These are phyloP conservation scores for Tachycineta bicolor DNA, from an alignment of 2,113 vertebrate genomes.

Conservation along the genomic window DNA sequence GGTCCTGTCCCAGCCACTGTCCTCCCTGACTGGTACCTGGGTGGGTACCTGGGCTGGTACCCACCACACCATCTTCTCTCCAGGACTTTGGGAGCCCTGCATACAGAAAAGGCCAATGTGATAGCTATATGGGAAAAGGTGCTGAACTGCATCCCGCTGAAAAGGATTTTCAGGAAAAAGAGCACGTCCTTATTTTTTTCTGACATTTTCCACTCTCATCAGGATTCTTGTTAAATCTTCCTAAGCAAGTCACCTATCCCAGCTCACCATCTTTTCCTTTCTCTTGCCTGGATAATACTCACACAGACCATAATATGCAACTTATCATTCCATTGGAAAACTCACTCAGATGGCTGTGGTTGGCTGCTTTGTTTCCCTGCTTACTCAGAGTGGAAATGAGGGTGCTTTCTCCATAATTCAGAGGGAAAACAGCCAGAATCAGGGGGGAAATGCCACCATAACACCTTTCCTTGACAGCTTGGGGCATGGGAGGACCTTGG, in stretches of 20 bases:
- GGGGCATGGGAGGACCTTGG: fast-evolving
- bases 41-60: neutral
- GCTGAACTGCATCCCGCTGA: neutral
- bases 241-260: neutral
- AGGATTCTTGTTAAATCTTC: neutral
- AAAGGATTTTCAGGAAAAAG: neutral
- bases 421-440: neutral
- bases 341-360: neutral
- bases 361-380: neutral
- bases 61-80: fast-evolving
- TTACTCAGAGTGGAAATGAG: neutral
- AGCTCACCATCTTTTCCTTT: neutral
- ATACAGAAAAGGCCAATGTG: fast-evolving
- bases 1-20: neutral
- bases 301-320: fast-evolving
- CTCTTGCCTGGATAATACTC: neutral
- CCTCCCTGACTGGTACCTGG: too few relatives aligned
- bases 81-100: fast-evolving
- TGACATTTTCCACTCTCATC: neutral
- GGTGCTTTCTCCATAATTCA: neutral
- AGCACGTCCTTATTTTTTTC: neutral
- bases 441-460: neutral
- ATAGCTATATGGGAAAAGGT: fast-evolving
- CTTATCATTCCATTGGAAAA: neutral
- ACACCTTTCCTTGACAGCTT: neutral